Evolutionary conservation across 2,113 vertebrate genomes (phyloP).

Genomic region (Ptilonorhynchus violaceus): DNA sequence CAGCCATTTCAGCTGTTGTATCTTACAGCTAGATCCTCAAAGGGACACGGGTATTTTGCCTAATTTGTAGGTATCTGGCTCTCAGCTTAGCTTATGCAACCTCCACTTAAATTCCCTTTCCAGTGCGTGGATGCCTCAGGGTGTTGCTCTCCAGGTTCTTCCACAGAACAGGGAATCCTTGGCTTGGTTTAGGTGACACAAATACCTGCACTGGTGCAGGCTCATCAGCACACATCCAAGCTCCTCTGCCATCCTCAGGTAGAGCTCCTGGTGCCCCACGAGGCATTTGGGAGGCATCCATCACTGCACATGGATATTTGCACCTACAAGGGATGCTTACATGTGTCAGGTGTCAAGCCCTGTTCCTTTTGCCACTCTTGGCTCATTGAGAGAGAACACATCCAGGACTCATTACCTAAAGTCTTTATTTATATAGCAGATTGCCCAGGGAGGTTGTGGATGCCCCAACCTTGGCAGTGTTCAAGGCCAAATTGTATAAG

Average conservation of each 20-base stretch:
- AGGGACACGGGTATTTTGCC: not conserved
- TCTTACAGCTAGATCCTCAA: not conserved
- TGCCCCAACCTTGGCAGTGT: not conserved
- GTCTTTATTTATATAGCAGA: not conserved
- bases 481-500: not conserved
- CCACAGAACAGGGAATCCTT: not conserved
- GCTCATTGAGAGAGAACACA: not conserved
- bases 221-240: not conserved
- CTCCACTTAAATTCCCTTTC: not conserved
- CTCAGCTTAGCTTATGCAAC: not conserved
- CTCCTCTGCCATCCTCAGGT: not conserved
- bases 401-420: not conserved
- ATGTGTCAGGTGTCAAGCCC: not conserved
- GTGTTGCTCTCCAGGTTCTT: not conserved
- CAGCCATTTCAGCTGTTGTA: not conserved
- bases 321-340: rapidly evolving
- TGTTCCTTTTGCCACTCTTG: not conserved
- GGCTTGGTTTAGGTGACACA: not conserved
- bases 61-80: not conserved
- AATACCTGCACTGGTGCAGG: not conserved
- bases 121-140: rapidly evolving
- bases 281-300: not conserved
- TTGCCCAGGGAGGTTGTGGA: not conserved
- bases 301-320: not conserved
- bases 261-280: rapidly evolving